Evolutionary conservation across 2,113 vertebrate genomes (phyloP).

Genomic region (Cyanocitta stelleri): DNA sequence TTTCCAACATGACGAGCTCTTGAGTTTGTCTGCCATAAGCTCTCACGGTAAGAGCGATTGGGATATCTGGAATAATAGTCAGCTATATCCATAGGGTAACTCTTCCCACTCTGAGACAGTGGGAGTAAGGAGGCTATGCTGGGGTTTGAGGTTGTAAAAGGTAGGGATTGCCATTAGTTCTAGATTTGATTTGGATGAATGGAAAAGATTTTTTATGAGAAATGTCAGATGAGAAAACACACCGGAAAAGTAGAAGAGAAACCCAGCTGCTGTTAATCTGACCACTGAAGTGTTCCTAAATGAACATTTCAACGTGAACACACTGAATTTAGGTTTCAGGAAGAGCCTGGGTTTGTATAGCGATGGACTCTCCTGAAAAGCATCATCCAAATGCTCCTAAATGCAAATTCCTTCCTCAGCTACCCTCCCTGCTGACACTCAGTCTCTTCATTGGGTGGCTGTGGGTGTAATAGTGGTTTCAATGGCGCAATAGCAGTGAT

Average conservation of each 20-base stretch:
- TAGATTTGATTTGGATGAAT: neutral
- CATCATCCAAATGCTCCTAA: neutral
- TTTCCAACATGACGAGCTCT: neutral
- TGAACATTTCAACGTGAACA: neutral
- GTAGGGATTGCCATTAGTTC: neutral
- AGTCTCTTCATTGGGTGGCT: neutral
- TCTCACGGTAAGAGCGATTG: neutral
- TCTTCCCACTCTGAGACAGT: neutral
- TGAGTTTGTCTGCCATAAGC: neutral
- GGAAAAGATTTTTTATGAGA: neutral
- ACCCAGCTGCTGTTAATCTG: neutral
- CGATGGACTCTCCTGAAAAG: neutral
- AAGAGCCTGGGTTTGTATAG: neutral
- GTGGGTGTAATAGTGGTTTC: neutral
- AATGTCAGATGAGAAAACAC: neutral
- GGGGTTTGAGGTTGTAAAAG: neutral
- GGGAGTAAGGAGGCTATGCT: neutral
- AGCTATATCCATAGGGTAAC: neutral
- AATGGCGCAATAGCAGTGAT: neutral
- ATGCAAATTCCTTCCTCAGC: neutral
- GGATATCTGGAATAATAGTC: neutral
- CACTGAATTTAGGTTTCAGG: neutral
- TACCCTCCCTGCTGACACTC: neutral
- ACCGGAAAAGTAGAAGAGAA: neutral
- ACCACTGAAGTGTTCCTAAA: neutral